A percentile compares a stretch with the other conserved stretches of the same genome.
phyloP scores from a whole-genome alignment of 2,888 invertebrate genomes.

The Capitulum mitella region DNA sequence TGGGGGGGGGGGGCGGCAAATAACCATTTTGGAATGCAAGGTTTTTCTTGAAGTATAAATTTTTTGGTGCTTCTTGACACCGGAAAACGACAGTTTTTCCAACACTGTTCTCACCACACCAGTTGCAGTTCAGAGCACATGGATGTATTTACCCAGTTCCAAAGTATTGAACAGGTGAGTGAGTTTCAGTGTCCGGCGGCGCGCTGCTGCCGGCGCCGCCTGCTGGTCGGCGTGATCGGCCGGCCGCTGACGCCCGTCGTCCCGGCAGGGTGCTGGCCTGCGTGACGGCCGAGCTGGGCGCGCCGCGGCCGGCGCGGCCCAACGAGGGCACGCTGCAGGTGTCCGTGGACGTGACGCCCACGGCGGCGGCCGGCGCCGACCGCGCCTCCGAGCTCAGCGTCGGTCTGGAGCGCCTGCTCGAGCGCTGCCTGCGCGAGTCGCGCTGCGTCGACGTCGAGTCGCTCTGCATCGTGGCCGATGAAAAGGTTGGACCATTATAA shows the following conservation, averaged over 20 bases:
- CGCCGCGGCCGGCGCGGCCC: constrained; percentile 74
- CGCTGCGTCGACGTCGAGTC: constrained; percentile 87
- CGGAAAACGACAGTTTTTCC: not conserved
- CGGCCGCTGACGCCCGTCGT: not conserved
- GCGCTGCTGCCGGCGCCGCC: not conserved
- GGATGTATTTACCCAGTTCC: not conserved
- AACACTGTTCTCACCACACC: not conserved
- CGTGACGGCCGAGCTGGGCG: constrained; percentile 76
- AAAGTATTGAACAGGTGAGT: not conserved
- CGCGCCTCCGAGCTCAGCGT: constrained; percentile 47
- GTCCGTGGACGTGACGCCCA: constrained; percentile 77
- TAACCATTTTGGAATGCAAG: too few relatives aligned
- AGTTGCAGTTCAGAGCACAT: not conserved
- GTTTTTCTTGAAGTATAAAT: too few relatives aligned
- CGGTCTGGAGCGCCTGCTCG: constrained; percentile 34
- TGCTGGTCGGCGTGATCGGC: not conserved
- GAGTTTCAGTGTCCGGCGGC: not conserved
- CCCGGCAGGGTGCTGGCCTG: constrained; percentile 66
- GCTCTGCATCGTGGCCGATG: constrained; percentile 84
- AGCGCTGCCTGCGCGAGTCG: constrained; percentile 55
- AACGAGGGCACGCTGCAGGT: constrained; percentile 80
- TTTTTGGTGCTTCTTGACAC: too few relatives aligned
- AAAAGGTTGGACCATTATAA: too few relatives aligned
- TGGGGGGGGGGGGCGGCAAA: too few relatives aligned
- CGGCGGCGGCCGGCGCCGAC: constrained; percentile 77